Percentiles rank a stretch among this genome's conserved stretches.
phyloP scores from a whole-genome alignment of 2,113 vertebrate genomes.

The Macquaria australasica region DNA sequence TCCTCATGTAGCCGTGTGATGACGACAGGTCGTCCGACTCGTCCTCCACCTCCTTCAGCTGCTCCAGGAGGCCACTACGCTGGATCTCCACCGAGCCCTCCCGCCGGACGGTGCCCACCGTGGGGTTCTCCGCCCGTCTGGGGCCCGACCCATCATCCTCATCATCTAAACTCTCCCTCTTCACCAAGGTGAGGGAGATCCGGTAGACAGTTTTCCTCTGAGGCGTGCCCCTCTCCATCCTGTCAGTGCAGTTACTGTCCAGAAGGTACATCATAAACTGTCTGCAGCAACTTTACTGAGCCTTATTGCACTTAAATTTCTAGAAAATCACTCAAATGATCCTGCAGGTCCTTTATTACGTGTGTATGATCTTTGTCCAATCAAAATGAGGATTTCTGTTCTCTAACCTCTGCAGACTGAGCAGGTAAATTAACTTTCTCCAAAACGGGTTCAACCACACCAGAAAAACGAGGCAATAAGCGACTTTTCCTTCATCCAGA shows the following conservation, averaged over 20 bases:
- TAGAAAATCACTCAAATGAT: not conserved
- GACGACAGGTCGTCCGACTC: conserved; percentile 72
- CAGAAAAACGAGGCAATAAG: not conserved
- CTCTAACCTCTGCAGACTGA: not conserved
- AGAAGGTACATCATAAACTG: conserved; percentile 87
- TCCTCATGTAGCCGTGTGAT: conserved; percentile 82
- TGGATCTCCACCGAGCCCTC: conserved; percentile 72
- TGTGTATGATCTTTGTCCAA: too few relatives aligned
- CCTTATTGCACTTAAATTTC: too few relatives aligned
- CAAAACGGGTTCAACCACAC: not conserved
- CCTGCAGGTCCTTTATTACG: not conserved
- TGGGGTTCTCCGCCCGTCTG: conserved; percentile 59
- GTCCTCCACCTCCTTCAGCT: conserved; percentile 84
- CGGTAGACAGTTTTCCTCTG: conserved; percentile 92
- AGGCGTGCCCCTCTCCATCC: conserved; percentile 88
- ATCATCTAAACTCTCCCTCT: conserved; percentile 88
- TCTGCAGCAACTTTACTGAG: too few relatives aligned
- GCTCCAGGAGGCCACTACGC: conserved; percentile 78
- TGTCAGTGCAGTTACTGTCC: conserved; percentile 83
- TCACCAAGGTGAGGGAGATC: conserved; percentile 95
- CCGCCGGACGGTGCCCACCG: conserved; percentile 62
- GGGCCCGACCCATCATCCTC: conserved; percentile 19
- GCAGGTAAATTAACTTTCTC: not conserved
- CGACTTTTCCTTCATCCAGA: conserved; percentile 50
- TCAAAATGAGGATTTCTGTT: not conserved